phyloP scores from a whole-genome alignment of 2,888 invertebrate genomes.

The Drosophila acutilabella region DNA sequence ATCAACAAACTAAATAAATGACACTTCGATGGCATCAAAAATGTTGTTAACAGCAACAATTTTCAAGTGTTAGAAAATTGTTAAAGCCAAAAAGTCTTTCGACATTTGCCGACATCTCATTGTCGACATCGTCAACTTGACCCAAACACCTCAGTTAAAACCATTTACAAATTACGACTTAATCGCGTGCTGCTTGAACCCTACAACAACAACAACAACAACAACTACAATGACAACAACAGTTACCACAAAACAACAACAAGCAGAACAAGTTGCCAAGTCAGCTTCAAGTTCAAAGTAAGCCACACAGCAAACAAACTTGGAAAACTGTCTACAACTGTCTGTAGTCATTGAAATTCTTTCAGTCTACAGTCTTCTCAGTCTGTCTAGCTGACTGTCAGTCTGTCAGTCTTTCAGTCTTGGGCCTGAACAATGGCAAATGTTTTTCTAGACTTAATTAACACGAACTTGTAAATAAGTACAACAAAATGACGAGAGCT shows the following conservation, averaged over 20 bases:
- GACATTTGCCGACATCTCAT: slow-evolving; percentile 24
- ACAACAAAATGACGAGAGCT: slow-evolving; percentile 38
- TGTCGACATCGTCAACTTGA: slow-evolving; percentile 68
- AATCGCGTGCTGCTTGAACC: slow-evolving; percentile 76
- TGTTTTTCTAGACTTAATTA: slow-evolving; percentile 64
- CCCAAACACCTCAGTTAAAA: slow-evolving; percentile 77
- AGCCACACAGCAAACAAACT: slow-evolving; percentile 61
- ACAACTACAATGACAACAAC: slow-evolving; percentile 32
- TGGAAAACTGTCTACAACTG: slow-evolving; percentile 58
- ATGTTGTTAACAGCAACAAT: slow-evolving; percentile 8
- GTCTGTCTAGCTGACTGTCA: slow-evolving; percentile 12
- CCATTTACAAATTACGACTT: slow-evolving; percentile 75
- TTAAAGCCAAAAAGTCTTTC: slow-evolving; percentile 30
- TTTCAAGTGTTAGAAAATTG: slow-evolving; percentile 43
- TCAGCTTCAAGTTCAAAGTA: slow-evolving; percentile 71
- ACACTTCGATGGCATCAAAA: slow-evolving; percentile 22
- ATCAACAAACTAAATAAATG: slow-evolving; percentile 21
- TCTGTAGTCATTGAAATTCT: slow-evolving; percentile 67
- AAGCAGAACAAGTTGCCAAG: slow-evolving; percentile 55
- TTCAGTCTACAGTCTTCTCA: slow-evolving; percentile 40
- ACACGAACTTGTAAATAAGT: slow-evolving; percentile 61
- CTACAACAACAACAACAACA: slow-evolving; percentile 31
- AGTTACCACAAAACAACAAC: slow-evolving; percentile 19
- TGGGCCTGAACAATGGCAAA: slow-evolving; percentile 57
- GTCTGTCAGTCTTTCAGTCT: slow-evolving; percentile 12